Conservation (phyloP, 2,888 invertebrate genomes). For the Agrotis exclamationis region DNA sequence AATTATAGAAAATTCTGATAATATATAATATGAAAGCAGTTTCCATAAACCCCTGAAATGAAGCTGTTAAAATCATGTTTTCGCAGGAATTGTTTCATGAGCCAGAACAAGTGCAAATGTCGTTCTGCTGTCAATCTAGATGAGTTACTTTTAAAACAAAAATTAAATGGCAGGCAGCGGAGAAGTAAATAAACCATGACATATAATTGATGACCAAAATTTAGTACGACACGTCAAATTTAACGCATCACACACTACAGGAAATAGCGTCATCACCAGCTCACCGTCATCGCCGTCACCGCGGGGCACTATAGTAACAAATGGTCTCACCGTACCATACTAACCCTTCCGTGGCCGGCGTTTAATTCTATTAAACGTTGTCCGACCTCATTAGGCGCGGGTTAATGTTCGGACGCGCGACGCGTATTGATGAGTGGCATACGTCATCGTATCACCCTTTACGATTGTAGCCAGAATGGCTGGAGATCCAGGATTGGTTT, state of each 20-base stretch:
- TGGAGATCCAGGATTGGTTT: not conserved
- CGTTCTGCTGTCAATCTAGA: not conserved
- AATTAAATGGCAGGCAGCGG: not conserved
- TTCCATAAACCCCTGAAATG: not conserved
- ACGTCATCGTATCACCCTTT: slow-evolving; percentile 83
- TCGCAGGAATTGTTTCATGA: not conserved
- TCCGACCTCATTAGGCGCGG: slow-evolving; percentile 85
- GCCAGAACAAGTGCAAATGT: not conserved
- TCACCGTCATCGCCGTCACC: slow-evolving; percentile 39
- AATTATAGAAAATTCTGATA: too few species aligned
- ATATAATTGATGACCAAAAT: slow-evolving; percentile 17
- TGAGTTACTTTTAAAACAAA: not conserved
- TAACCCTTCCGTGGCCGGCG: slow-evolving; percentile 72
- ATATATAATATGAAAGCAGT: too few species aligned
- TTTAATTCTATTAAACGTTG: slow-evolving; percentile 87
- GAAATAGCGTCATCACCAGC: slow-evolving; percentile 58
- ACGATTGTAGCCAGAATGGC: slow-evolving; percentile 31
- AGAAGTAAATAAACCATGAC: not conserved
- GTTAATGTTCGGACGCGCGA: slow-evolving; percentile 82
- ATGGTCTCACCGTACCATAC: slow-evolving; percentile 47
- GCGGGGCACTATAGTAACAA: slow-evolving; percentile 59
- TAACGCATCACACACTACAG: slow-evolving; percentile 48
- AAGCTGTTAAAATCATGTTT: too few species aligned
- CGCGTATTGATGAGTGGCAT: slow-evolving; percentile 85
- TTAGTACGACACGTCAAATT: slow-evolving; percentile 28